Conservation (phyloP, 2,113 vertebrate genomes). For the Oryzias melastigma region DNA sequence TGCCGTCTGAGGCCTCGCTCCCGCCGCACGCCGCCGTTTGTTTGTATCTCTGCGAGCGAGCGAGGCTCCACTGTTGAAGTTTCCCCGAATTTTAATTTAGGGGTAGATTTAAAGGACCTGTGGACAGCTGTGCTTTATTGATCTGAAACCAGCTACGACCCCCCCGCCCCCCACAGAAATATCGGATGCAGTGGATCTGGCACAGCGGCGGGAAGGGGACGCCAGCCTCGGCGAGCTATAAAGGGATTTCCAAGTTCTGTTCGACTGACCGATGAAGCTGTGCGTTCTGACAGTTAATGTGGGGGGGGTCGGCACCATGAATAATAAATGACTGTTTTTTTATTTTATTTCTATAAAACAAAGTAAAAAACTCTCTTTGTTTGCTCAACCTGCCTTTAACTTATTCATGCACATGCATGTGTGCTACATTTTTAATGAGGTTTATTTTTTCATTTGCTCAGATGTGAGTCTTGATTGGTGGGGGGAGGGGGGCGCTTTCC, state of each 20-base stretch:
- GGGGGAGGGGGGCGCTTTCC: constrained; percentile 1
- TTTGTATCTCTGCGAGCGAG: neutral
- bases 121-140: constrained; percentile 12
- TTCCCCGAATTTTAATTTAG: no score
- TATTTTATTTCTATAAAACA: constrained; percentile 38
- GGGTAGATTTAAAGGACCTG: no score
- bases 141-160: constrained; percentile 17
- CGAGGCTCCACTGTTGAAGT: no score
- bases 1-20: neutral
- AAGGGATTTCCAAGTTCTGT: constrained; percentile 18
- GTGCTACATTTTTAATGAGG: constrained; percentile 49
- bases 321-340: constrained; percentile 50
- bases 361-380: constrained; percentile 46
- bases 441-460: constrained; percentile 60
- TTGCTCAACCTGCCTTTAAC: constrained; percentile 39
- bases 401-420: constrained; percentile 61
- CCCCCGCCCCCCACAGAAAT: constrained; percentile 5
- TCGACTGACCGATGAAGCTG: constrained; percentile 13
- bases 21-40: neutral
- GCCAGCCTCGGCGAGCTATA: constrained; percentile 8
- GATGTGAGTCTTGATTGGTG: constrained; percentile 32
- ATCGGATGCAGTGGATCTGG: constrained; percentile 13
- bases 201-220: constrained; percentile 34
- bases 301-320: neutral
- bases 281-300: constrained; percentile 8